phyloP scores from a whole-genome alignment of 2,797 vertebrate species.

The Galaxias olidus region DNA sequence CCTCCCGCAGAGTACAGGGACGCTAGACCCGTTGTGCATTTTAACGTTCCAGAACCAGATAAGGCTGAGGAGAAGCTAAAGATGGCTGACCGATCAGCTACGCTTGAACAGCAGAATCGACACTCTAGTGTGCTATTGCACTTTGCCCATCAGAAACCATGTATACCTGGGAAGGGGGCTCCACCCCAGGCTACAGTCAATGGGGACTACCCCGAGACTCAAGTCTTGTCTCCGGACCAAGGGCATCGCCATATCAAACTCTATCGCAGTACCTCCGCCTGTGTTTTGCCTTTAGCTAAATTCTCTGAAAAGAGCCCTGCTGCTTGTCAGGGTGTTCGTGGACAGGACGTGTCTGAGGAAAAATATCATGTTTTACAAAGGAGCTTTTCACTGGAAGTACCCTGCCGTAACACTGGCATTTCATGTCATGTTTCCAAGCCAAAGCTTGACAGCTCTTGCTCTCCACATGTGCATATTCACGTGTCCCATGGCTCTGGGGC shows the following conservation, averaged over 20 bases:
- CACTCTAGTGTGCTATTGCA: constrained; percentile 80
- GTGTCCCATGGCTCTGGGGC: constrained; percentile 81
- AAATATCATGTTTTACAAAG: constrained; percentile 82
- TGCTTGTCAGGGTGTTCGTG: constrained; percentile 48
- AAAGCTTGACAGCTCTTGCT: constrained; percentile 74
- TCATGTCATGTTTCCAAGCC: constrained; percentile 87
- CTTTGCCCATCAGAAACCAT: constrained; percentile 77
- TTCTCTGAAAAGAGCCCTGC: constrained; percentile 59
- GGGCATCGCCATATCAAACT: constrained; percentile 68
- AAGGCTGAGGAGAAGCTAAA: constrained; percentile 57
- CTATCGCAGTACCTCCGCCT: constrained; percentile 80
- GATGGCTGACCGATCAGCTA: constrained; percentile 46
- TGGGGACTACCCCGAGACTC: constrained; percentile 55
- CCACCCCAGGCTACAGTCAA: constrained; percentile 49
- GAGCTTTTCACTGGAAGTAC: constrained; percentile 90
- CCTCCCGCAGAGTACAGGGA: constrained; percentile 75
- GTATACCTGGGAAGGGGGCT: constrained; percentile 60
- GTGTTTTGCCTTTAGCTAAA: constrained; percentile 72
- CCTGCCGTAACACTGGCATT: constrained; percentile 77
- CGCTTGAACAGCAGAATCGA: constrained; percentile 69
- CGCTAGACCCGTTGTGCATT: constrained; percentile 77
- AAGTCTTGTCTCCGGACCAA: constrained; percentile 41
- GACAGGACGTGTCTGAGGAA: constrained; percentile 62
- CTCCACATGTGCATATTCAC: constrained; percentile 90
- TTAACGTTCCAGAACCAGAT: constrained; percentile 73